Conservation (phyloP, 2,888 invertebrate genomes). For the Thelaira solivaga region DNA sequence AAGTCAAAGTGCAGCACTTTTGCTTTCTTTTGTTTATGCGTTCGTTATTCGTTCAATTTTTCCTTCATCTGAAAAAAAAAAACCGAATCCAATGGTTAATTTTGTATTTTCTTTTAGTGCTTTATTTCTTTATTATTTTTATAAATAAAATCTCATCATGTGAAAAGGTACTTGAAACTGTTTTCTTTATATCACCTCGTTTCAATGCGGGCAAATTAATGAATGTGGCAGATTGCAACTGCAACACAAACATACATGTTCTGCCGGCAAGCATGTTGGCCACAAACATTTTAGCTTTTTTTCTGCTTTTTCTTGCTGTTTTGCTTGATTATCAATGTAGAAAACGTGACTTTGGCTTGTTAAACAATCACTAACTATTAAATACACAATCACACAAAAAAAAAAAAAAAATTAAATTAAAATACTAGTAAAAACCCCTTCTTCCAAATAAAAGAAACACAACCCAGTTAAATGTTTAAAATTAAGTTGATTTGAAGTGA, state of each 20-base stretch:
- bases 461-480: too few relatives aligned
- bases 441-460: too few relatives aligned
- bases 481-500: too few relatives aligned
- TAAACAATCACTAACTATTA: conserved; percentile 42
- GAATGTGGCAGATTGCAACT: not conserved
- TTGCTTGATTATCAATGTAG: conserved; percentile 54
- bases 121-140: conserved; percentile 17
- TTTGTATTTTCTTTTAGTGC: conserved; percentile 21
- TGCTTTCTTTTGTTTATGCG: conserved; percentile 49
- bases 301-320: conserved; percentile 7
- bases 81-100: conserved; percentile 40
- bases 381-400: not conserved
- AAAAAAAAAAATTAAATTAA: conserved; percentile 8
- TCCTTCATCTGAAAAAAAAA: conserved; percentile 2
- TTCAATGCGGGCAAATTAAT: conserved; percentile 14
- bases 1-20: conserved; percentile 61
- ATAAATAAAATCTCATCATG: conserved; percentile 8
- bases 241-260: conserved; percentile 33
- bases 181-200: conserved; percentile 23
- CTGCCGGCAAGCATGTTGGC: conserved; percentile 43
- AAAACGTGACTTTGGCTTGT: conserved; percentile 60
- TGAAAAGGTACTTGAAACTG: conserved; percentile 51
- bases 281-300: conserved; percentile 23
- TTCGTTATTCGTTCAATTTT: conserved; percentile 6
- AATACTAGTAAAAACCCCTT: too few relatives aligned